phyloP scores from a whole-genome alignment of 2,888 invertebrate species.

The Antitype chi region DNA sequence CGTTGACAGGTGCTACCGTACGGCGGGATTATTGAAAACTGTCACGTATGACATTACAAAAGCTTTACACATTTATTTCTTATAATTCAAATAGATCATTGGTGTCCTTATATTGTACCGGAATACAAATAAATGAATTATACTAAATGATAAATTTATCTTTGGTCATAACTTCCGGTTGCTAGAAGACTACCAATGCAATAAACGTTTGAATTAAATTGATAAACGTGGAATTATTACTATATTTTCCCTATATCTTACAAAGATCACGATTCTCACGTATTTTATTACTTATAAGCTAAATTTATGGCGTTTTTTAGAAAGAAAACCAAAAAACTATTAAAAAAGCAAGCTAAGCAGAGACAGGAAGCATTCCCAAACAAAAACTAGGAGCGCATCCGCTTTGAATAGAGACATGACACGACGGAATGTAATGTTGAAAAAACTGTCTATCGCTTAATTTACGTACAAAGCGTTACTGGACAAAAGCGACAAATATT shows the following conservation, averaged over 20 bases:
- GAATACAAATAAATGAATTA: slow-evolving; percentile 34
- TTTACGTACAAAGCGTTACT: slow-evolving; percentile 82
- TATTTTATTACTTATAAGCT: slow-evolving; percentile 77
- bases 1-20: slow-evolving; percentile 82
- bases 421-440: slow-evolving; percentile 78
- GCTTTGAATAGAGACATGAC: slow-evolving; percentile 83
- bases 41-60: slow-evolving; percentile 82
- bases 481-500: slow-evolving; percentile 86
- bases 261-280: slow-evolving; percentile 47
- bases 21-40: slow-evolving; percentile 71
- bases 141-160: slow-evolving; percentile 4
- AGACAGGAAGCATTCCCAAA: slow-evolving; percentile 83
- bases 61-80: slow-evolving; percentile 72
- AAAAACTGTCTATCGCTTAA: slow-evolving; percentile 82
- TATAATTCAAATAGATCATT: slow-evolving; percentile 52
- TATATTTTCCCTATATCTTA: slow-evolving; percentile 37
- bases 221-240: slow-evolving; percentile 32
- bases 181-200: slow-evolving; percentile 1
- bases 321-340: slow-evolving; percentile 80
- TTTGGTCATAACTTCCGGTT: slow-evolving; percentile 16
- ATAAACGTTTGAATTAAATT: slow-evolving; percentile 14
- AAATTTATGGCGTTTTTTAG: slow-evolving; percentile 79
- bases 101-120: slow-evolving; percentile 15
- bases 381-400: slow-evolving; percentile 86
- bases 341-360: slow-evolving; percentile 79